phyloP scores from a whole-genome alignment of 2,113 vertebrate species.

The Ctenomys sociabilis region DNA sequence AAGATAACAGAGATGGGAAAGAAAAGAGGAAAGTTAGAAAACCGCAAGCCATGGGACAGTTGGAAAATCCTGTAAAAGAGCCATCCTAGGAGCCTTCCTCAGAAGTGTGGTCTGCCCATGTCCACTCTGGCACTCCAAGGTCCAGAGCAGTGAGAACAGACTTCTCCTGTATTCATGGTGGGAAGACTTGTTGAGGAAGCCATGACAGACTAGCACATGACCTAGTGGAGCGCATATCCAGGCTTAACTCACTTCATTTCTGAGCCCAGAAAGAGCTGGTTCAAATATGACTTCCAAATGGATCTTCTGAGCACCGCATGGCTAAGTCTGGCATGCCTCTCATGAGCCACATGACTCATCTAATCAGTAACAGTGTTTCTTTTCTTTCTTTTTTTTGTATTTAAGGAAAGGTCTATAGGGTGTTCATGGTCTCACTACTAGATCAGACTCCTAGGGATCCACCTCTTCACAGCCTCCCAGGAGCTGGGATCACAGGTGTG shows the following conservation, averaged over 20 bases:
- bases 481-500: too few relatives aligned
- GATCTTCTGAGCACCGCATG: not conserved
- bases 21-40: not conserved
- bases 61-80: not conserved
- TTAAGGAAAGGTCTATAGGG: too few relatives aligned
- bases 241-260: not conserved
- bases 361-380: not conserved
- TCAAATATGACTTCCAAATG: not conserved
- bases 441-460: too few relatives aligned
- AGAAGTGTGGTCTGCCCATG: accelerated
- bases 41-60: too few relatives aligned
- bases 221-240: not conserved
- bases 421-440: too few relatives aligned
- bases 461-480: too few relatives aligned
- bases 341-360: not conserved
- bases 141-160: not conserved
- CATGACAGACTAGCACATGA: not conserved
- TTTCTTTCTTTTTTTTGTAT: too few relatives aligned
- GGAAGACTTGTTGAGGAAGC: not conserved
- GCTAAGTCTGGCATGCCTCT: not conserved
- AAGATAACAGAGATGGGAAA: not conserved
- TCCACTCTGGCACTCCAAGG: not conserved
- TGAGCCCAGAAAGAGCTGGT: not conserved
- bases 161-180: not conserved
- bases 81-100: accelerated